Base-by-base conservation (phyloP, 2,888 invertebrate species). In the Hirtodrosophila duncani region DNA sequence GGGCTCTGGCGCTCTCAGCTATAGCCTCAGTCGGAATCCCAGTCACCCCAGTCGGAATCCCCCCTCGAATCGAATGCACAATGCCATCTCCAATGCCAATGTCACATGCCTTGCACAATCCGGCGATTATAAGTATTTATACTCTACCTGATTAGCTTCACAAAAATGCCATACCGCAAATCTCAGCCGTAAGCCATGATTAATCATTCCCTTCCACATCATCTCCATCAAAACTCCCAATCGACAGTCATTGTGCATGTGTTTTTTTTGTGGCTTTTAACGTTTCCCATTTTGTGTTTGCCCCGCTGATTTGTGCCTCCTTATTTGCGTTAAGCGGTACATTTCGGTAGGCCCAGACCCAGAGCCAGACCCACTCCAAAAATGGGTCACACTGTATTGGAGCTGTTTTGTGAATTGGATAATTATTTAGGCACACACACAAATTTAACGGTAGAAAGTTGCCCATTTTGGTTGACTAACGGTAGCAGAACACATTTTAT, bases 401-500 rank as follows among this genome's bases (percentile, higher is more conserved):
- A n/a, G n/a, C 13, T 38, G 37, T 31, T 37, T 31, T 14, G 7
- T 23, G 17, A 14, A 29, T 27, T 34, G n/a, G n/a, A 33, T 46
- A 53, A 55, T 67, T 64, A 26, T 42, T 52, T 55, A 20, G 45
- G 37, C 46, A 46, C 27, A 57, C 49, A 52, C 31, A 24, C 9
- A 16, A 30, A 59, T 41, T 8, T 53, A 49, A 74, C 70, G 52
- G 70, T 71, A 60, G 69, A 72, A 67, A 74, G 67, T 44, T 67
- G 62, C 70, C 67, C 69, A 67, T 62, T 38, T 38, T 1, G 14
- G 14, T 31, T 8, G 48, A n/a, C n/a, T n/a, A n/a, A n/a, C n/a
- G n/a, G n/a, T n/a, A n/a, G n/a, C n/a, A n/a, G n/a, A n/a, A n/a
- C n/a, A n/a, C n/a, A n/a, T n/a, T n/a, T n/a, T n/a, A n/a, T n/a